Percentiles rank a stretch among this genome's conserved stretches.
These are phyloP conservation scores for Spilogale gracilis DNA, from an alignment of 2,113 vertebrate genomes.

Conservation along the genomic window DNA sequence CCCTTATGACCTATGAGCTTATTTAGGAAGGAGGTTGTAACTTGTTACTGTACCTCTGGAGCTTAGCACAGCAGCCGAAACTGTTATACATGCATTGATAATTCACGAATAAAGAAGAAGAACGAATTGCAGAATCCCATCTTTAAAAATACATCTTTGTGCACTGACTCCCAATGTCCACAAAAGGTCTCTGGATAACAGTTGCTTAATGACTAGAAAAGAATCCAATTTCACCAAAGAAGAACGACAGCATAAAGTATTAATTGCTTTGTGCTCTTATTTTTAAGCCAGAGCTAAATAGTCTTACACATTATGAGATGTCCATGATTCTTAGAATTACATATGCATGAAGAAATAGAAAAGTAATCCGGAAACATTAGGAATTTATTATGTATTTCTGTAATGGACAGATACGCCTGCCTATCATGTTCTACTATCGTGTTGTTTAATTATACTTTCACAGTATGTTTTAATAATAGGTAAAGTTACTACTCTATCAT, in stretches of 20 bases:
- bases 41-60: neutral
- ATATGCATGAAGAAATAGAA: neutral
- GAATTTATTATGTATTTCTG: neutral
- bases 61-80: neutral
- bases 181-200: neutral
- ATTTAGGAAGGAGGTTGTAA: constrained; percentile 15
- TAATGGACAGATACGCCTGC: neutral
- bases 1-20: neutral
- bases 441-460: neutral
- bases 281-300: neutral
- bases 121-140: neutral
- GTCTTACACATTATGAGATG: neutral
- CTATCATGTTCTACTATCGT: neutral
- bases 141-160: neutral
- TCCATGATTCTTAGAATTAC: neutral
- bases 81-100: neutral
- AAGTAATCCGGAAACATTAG: neutral
- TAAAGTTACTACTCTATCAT: neutral
- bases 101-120: neutral
- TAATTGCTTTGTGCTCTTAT: neutral
- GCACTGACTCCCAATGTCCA: neutral
- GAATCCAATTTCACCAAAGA: neutral
- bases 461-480: neutral
- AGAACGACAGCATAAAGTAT: neutral
- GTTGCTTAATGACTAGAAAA: neutral